These are phyloP conservation scores for Coleophora flavipennella DNA, from an alignment of 2,888 invertebrate genomes.

Conservation along the genomic window DNA sequence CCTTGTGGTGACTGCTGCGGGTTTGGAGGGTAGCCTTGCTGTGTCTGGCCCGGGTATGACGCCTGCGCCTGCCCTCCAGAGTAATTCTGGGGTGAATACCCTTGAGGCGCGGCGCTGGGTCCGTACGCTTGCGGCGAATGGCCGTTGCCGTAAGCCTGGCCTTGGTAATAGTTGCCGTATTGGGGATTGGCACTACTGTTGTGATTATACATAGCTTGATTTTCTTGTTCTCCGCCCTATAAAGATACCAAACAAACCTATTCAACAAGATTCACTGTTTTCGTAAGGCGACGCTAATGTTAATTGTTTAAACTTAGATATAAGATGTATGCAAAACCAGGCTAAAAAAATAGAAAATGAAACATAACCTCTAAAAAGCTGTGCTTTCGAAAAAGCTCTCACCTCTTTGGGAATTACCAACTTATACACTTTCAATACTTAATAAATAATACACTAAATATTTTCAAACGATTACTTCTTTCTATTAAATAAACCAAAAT, in stretches of 20 bases:
- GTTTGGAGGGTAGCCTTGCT: slow-evolving; percentile 54
- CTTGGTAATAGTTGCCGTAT: slow-evolving; percentile 63
- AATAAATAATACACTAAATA: no score
- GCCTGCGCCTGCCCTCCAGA: slow-evolving; percentile 43
- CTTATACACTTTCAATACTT: no score
- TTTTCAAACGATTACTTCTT: no score
- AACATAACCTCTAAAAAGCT: no score
- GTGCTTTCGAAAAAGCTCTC: no score
- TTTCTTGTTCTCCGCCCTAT: slow-evolving; percentile 65
- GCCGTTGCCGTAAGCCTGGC: slow-evolving; percentile 61
- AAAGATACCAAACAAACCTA: background rate
- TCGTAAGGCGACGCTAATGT: no score
- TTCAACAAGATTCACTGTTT: no score
- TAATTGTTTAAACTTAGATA: no score
- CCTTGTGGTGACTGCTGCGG: slow-evolving; percentile 56
- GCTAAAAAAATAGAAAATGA: no score
- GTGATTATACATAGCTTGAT: slow-evolving; percentile 58
- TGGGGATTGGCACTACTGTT: slow-evolving; percentile 50
- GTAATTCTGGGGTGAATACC: slow-evolving; percentile 56
- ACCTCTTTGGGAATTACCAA: no score
- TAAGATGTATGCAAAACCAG: no score
- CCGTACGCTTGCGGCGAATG: slow-evolving; percentile 62
- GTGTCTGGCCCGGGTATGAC: slow-evolving; percentile 43
- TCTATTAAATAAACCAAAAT: no score
- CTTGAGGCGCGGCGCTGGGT: slow-evolving; percentile 49